Conservation (phyloP, 2,888 invertebrate genomes). For the Pyrrhia umbra region DNA sequence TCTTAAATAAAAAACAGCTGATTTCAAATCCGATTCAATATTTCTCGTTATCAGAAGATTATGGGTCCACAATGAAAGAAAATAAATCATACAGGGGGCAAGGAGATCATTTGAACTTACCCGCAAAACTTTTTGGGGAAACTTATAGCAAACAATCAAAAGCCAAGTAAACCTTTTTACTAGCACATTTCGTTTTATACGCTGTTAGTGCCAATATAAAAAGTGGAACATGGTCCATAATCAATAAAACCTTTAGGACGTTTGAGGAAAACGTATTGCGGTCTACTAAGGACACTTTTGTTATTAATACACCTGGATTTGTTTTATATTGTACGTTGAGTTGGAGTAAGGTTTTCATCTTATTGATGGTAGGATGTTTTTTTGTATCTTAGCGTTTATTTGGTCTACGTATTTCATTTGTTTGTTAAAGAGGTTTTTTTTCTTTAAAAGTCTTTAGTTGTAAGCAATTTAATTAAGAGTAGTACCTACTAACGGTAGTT, state of each 20-base stretch:
- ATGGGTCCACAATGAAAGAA: slow-evolving; percentile 61
- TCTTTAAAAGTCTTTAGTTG: no score
- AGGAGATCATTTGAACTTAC: slow-evolving; percentile 61
- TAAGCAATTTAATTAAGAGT: no score
- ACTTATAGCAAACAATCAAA: slow-evolving; percentile 82
- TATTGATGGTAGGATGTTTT: slow-evolving; percentile 16
- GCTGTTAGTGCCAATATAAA: slow-evolving; percentile 75
- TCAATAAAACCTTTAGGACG: slow-evolving; percentile 75
- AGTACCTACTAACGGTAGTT: no score
- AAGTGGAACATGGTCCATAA: slow-evolving; percentile 74
- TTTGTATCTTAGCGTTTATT: slow-evolving; percentile 3
- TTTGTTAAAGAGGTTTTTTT: no score
- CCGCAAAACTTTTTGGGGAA: slow-evolving; percentile 65
- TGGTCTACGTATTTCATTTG: neutral
- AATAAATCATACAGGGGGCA: slow-evolving; percentile 66
- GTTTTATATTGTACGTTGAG: slow-evolving; percentile 20
- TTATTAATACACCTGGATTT: slow-evolving; percentile 54
- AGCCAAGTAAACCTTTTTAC: slow-evolving; percentile 80
- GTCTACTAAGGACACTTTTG: slow-evolving; percentile 39
- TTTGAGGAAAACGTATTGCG: slow-evolving; percentile 58
- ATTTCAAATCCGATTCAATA: slow-evolving; percentile 22
- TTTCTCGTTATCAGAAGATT: slow-evolving; percentile 49
- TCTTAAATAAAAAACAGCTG: no score
- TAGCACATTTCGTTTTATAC: slow-evolving; percentile 77
- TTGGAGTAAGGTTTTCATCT: slow-evolving; percentile 25